Evolutionary conservation across 2,797 vertebrate species (phyloP).

Genomic region (Megaceryle alcyon): DNA sequence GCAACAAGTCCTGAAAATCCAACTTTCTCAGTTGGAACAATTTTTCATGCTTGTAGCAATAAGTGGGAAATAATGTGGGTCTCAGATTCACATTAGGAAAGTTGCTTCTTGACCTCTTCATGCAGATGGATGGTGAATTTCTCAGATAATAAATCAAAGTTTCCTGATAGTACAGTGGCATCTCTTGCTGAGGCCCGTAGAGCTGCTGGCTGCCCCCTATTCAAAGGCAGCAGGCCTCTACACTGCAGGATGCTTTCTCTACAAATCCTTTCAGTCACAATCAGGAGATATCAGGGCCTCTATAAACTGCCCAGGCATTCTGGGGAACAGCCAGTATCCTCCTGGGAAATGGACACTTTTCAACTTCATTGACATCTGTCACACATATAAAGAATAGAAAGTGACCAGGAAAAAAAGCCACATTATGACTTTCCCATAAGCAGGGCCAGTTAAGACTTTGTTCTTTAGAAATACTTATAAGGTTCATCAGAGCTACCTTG

Average conservation of each 20-base stretch:
- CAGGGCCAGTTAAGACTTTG: slow-evolving; percentile 44
- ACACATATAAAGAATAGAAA: slow-evolving; percentile 34
- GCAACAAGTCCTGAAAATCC: slow-evolving; percentile 55
- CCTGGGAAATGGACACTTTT: slow-evolving; percentile 79
- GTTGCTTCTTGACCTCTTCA: slow-evolving; percentile 61
- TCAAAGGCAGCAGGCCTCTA: slow-evolving; percentile 57
- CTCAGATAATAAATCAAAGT: slow-evolving; percentile 75
- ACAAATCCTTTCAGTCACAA: slow-evolving; percentile 52
- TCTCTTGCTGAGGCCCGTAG: slow-evolving; percentile 35
- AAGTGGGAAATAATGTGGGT: slow-evolving; percentile 70
- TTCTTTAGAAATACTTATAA: slow-evolving; percentile 23
- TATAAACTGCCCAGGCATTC: slow-evolving; percentile 35
- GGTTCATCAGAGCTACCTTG: neutral
- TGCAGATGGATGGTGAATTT: slow-evolving; percentile 72
- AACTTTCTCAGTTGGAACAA: slow-evolving; percentile 58
- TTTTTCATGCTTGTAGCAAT: slow-evolving; percentile 71
- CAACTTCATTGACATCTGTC: slow-evolving; percentile 80
- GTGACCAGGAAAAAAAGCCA: neutral
- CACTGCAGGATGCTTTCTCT: slow-evolving; percentile 49
- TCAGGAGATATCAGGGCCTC: slow-evolving; percentile 42
- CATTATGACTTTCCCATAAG: slow-evolving; percentile 48
- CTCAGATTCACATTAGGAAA: slow-evolving; percentile 66
- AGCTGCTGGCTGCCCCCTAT: slow-evolving; percentile 42
- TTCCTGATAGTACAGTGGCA: slow-evolving; percentile 54
- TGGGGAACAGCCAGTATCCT: slow-evolving; percentile 74